phyloP scores from a whole-genome alignment of 2,888 invertebrate genomes.

The Drosophila mimetica region DNA sequence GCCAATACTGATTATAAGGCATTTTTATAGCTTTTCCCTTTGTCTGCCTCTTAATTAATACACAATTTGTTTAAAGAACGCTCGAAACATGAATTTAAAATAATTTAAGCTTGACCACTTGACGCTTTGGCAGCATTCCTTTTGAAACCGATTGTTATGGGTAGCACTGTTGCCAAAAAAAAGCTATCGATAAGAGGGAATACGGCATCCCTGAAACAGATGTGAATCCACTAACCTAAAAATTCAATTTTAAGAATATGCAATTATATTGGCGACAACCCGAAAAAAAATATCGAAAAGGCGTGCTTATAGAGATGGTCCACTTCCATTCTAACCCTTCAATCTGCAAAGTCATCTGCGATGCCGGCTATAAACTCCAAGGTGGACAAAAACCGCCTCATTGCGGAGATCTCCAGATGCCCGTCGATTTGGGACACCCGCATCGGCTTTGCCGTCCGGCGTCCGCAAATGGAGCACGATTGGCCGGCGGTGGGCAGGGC shows the following conservation, averaged over 20 bases:
- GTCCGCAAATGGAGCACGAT: neutral
- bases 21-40: neutral
- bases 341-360: neutral
- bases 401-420: neutral
- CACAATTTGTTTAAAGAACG: neutral
- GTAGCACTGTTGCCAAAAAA: neutral
- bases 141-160: neutral
- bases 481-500: neutral
- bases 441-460: neutral
- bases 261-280: no score
- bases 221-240: no score
- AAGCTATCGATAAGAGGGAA: neutral
- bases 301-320: neutral
- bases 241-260: no score
- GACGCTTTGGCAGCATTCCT: neutral
- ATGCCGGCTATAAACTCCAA: neutral
- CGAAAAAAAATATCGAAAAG: neutral
- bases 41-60: neutral
- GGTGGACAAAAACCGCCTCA: neutral
- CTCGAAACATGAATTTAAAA: no score
- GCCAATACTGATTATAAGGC: neutral
- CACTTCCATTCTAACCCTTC: neutral
- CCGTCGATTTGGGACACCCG: constrained; percentile 2
- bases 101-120: neutral
- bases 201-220: no score